Conservation (phyloP, 1,140 invertebrate genomes). For the Lanistes nyassanus region DNA sequence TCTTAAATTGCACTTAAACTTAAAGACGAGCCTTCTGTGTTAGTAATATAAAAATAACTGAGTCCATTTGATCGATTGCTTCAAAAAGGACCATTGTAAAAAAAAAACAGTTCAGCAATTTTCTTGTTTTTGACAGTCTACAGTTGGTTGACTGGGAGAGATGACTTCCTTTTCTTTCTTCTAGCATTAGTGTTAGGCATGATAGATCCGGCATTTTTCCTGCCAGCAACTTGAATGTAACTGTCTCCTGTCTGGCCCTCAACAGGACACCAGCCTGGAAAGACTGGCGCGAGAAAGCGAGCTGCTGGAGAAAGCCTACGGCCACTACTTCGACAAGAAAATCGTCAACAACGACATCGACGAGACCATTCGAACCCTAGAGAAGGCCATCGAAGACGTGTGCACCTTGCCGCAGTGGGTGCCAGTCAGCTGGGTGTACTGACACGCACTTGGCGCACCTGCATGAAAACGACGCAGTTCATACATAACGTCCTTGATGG, state of each 20-base stretch:
- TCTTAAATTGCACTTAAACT: too few species aligned
- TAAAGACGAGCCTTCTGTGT: too few species aligned
- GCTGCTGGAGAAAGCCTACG: conserved; percentile 92
- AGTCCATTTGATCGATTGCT: background rate
- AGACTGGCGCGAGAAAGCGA: conserved; percentile 95
- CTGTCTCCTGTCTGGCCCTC: background rate
- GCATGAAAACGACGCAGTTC: too few species aligned
- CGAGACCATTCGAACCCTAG: conserved; percentile 93
- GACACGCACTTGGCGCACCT: conserved; percentile 9
- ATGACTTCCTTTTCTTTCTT: too few species aligned
- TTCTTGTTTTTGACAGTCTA: conserved; percentile 7
- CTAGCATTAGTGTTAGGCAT: background rate
- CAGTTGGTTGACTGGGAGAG: too few species aligned
- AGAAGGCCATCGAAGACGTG: conserved; percentile 89
- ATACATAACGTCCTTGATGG: background rate
- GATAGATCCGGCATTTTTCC: background rate
- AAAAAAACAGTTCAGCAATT: background rate
- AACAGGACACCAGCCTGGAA: conserved; percentile 86
- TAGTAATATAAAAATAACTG: too few species aligned
- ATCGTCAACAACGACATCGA: conserved; percentile 99
- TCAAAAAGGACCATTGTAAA: background rate
- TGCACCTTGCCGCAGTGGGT: conserved; percentile 95
- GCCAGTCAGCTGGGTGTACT: conserved; percentile 69
- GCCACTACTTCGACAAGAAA: conserved; percentile 97
- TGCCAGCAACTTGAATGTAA: background rate